phyloP scores from a whole-genome alignment of 2,797 vertebrate species.

The Eidolon dupreanum region DNA sequence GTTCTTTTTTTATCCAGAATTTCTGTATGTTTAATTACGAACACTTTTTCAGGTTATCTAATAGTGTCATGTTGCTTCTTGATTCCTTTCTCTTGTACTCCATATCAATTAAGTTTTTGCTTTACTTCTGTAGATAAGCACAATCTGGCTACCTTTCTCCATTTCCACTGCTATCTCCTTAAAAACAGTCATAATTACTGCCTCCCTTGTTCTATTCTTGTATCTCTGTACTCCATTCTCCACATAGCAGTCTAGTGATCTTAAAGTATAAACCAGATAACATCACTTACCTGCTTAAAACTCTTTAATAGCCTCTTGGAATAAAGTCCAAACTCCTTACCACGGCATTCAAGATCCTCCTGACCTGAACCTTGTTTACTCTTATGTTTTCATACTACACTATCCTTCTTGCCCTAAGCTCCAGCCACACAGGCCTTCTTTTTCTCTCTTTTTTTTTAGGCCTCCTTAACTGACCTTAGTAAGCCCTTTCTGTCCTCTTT shows the following conservation, averaged over 20 bases:
- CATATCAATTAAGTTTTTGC: neutral
- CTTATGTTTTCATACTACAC: neutral
- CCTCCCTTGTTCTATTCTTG: neutral
- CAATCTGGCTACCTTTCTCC: neutral
- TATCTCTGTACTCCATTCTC: neutral
- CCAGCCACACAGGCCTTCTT: neutral
- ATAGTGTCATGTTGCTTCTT: neutral
- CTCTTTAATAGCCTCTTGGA: neutral
- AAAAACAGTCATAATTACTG: neutral
- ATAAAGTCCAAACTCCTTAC: neutral
- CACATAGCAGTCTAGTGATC: neutral
- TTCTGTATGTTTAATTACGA: neutral
- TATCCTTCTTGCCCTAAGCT: neutral
- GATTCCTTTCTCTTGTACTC: neutral
- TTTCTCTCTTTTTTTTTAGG: neutral
- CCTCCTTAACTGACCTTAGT: neutral
- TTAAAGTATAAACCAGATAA: slow-evolving; percentile 6
- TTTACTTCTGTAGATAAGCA: neutral
- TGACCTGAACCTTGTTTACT: slow-evolving; percentile 37
- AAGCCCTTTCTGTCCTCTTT: neutral
- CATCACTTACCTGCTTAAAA: slow-evolving; percentile 27
- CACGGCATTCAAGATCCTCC: neutral
- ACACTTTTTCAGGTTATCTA: slow-evolving; percentile 17
- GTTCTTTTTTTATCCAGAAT: neutral
- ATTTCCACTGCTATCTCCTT: neutral